A percentile compares a stretch with the other conserved stretches of the same genome.
Conservation (phyloP, 2,797 vertebrate species). For the Garrulus glandarius region DNA sequence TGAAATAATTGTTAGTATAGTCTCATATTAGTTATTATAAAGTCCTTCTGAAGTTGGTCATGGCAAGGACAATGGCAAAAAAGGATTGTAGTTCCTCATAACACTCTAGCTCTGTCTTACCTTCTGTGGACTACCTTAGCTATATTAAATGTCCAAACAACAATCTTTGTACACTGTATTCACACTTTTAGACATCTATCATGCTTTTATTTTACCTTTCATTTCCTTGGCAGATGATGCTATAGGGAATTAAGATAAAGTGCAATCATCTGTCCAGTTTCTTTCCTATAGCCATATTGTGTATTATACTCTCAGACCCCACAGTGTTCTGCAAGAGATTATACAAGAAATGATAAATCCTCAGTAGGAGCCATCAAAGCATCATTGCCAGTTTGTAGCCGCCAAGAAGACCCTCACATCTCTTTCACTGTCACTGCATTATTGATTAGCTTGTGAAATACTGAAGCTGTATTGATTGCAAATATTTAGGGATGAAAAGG, state of each 20-base stretch:
- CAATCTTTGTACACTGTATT: not conserved
- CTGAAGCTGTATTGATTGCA: slow-evolving; percentile 38
- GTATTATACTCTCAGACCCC: slow-evolving; percentile 1
- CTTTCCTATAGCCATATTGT: not conserved
- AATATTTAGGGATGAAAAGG: slow-evolving; percentile 59
- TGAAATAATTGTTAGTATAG: not conserved
- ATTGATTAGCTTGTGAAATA: slow-evolving; percentile 53
- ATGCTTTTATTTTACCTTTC: not conserved
- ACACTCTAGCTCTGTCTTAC: not conserved
- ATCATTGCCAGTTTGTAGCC: not conserved
- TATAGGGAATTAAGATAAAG: not conserved
- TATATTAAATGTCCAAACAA: not conserved
- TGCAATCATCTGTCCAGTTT: not conserved
- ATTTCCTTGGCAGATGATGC: not conserved
- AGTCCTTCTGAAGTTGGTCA: not conserved
- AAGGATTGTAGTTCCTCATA: not conserved
- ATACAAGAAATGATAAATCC: slow-evolving; percentile 41
- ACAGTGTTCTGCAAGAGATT: slow-evolving; percentile 37
- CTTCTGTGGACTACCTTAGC: not conserved
- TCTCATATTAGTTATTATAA: not conserved
- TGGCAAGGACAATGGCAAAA: not conserved
- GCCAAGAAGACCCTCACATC: slow-evolving; percentile 14
- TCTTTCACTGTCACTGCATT: slow-evolving; percentile 44
- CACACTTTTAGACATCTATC: not conserved
- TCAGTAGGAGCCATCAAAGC: slow-evolving; percentile 38